Conservation (phyloP, 2,888 invertebrate species). For the Pasiphila rectangulata region DNA sequence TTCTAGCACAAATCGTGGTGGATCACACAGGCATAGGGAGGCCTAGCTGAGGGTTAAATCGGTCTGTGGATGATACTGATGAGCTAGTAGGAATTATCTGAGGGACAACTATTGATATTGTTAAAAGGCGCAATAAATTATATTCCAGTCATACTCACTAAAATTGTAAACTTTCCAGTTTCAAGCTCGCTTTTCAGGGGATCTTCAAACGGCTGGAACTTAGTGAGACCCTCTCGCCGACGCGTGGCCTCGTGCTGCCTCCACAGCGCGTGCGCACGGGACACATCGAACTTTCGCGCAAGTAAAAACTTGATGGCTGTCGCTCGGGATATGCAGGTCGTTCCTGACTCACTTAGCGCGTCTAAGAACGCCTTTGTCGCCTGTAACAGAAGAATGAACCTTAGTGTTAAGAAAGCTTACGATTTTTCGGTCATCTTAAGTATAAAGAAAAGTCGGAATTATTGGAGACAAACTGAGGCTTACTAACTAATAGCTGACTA, state of each 20-base stretch:
- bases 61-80: too few species aligned
- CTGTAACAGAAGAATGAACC: conserved; percentile 70
- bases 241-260: conserved; percentile 95
- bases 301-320: conserved; percentile 96
- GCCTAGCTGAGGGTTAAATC: too few species aligned
- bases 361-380: conserved; percentile 91
- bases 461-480: too few species aligned
- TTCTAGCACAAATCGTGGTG: too few species aligned
- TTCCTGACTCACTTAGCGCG: conserved; percentile 83
- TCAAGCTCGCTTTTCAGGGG: conserved; percentile 92
- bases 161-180: conserved; percentile 97
- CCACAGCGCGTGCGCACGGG: conserved; percentile 93
- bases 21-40: too few species aligned
- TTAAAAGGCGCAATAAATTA: too few species aligned
- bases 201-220: conserved; percentile 91
- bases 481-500: too few species aligned
- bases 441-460: too few species aligned
- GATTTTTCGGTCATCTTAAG: too few species aligned
- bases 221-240: conserved; percentile 90
- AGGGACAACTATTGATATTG: too few species aligned
- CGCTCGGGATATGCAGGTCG: conserved; percentile 85
- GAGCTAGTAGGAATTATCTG: too few species aligned
- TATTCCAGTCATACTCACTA: conserved; percentile 83
- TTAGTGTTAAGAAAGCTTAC: too few species aligned
- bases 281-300: conserved; percentile 96